Evolutionary conservation across 2,797 vertebrate species (phyloP), one percentile per base, ranked within the genome.

Genomic region (Rhincodon typus): DNA sequence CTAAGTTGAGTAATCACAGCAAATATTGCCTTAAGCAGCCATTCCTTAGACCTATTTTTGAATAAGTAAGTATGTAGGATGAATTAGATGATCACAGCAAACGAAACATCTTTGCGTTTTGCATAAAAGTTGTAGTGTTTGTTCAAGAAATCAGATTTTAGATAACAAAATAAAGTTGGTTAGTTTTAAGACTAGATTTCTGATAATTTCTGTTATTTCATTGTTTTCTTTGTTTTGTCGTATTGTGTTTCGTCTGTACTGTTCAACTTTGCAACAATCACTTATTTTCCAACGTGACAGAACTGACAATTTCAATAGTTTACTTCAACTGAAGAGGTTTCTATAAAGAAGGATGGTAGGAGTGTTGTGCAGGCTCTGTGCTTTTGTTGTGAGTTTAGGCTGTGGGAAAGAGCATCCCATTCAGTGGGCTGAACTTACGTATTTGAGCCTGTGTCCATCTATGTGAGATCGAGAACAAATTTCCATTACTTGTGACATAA

Each of bases 381-480:
- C 94, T 95, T 90, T 66, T 91, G 57, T 91, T 95, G 69, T 94
- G 94, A 95, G 94, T 72, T 95, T 95, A 95, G 90, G 90, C 62
- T 93, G n/a, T 93, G 66, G 21, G 23, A 93, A n/a, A 69, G 27
- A 13, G 69, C 46, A 74, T 77, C 70, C 25, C 21, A 53, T 77
- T 95, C 70, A 53, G 70, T 74, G 69, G 53, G 42, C 94, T 91
- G 66, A 66, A 66, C 34, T 62, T 91, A 30, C 21, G 53, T 66
- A 57, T 66, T 66, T 91, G 57, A 53, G 57, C 25, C 88, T 91
- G 15, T 91, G 27, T 93, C 38, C 6, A 69, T 69, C 12, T 42
- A 66, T 93, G 90, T 25, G 42, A 46, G 82, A 69, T 67, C 69
- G 88, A 91, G 88, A 67, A 62, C 88, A 91, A 91, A n/a, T 91